These are phyloP conservation scores for Morelia viridis DNA, from an alignment of 2,797 vertebrate species.

Conservation along the genomic window DNA sequence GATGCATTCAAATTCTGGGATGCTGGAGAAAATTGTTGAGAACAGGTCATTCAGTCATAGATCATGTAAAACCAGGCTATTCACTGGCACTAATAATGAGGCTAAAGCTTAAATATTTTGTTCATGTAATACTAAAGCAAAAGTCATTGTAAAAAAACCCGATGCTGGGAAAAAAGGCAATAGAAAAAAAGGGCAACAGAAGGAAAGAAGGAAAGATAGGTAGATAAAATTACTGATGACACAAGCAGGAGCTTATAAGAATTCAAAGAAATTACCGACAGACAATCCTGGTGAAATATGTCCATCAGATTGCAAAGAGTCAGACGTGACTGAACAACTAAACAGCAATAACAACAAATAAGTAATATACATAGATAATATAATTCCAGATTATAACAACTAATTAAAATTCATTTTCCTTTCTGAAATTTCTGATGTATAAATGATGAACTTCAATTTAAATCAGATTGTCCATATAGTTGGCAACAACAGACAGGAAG, in stretches of 20 bases:
- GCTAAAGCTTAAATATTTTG: not conserved
- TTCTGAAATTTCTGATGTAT: not conserved
- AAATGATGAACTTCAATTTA: not conserved
- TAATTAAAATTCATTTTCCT: conserved; percentile 2
- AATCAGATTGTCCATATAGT: not conserved
- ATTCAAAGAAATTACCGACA: not conserved
- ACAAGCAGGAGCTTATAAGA: not conserved
- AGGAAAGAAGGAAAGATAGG: not conserved
- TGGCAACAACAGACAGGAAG: not conserved
- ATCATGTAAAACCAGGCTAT: not conserved
- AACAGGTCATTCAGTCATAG: not conserved
- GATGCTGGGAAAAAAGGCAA: not conserved
- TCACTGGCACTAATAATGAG: not conserved
- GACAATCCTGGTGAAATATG: not conserved
- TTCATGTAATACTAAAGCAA: not conserved
- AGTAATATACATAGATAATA: not conserved
- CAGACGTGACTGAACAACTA: not conserved
- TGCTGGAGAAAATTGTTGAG: not conserved
- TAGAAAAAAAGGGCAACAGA: not conserved
- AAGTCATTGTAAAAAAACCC: not conserved
- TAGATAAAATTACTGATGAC: not conserved
- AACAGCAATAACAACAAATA: not conserved
- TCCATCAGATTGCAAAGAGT: not conserved
- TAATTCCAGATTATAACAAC: not conserved
- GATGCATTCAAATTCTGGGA: not conserved